phyloP scores from a whole-genome alignment of 2,888 invertebrate genomes.

The Sycophila texana region DNA sequence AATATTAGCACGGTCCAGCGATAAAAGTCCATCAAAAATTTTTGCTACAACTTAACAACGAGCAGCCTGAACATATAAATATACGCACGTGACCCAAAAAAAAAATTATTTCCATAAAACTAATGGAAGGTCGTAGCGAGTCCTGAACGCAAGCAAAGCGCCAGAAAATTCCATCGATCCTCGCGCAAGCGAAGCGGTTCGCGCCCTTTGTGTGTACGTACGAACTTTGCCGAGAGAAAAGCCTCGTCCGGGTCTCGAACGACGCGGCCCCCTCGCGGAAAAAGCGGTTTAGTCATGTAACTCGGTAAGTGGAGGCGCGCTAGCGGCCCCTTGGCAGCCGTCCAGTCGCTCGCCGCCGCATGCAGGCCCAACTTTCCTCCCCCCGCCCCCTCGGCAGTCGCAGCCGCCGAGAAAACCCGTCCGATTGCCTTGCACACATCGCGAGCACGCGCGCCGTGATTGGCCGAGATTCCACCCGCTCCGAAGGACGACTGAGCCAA shows the following conservation, averaged over 20 bases:
- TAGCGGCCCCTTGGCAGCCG: slow-evolving; percentile 64
- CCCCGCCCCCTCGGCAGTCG: background rate
- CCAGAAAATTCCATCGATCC: too few species aligned
- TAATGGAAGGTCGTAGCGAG: too few species aligned
- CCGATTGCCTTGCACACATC: slow-evolving; percentile 14
- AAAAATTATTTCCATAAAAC: too few species aligned
- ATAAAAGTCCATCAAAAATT: too few species aligned
- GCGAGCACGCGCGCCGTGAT: slow-evolving; percentile 1
- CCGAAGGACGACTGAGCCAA: too few species aligned
- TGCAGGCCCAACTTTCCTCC: background rate
- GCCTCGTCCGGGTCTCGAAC: slow-evolving; percentile 58
- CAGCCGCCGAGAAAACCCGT: slow-evolving; percentile 9
- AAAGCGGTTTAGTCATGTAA: slow-evolving; percentile 66
- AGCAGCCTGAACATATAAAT: too few species aligned
- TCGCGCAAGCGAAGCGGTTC: background rate
- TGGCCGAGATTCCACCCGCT: slow-evolving; percentile 5
- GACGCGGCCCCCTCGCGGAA: slow-evolving; percentile 62
- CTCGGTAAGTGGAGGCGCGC: slow-evolving; percentile 72
- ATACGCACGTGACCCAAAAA: too few species aligned
- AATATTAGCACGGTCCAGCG: too few species aligned
- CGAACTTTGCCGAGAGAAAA: background rate
- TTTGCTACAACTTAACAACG: too few species aligned
- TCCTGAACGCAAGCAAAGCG: too few species aligned
- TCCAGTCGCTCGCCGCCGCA: slow-evolving; percentile 61
- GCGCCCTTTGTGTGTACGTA: too few species aligned